phyloP scores from a whole-genome alignment of 2,888 invertebrate species.

The Neocrepidodera transversa region DNA sequence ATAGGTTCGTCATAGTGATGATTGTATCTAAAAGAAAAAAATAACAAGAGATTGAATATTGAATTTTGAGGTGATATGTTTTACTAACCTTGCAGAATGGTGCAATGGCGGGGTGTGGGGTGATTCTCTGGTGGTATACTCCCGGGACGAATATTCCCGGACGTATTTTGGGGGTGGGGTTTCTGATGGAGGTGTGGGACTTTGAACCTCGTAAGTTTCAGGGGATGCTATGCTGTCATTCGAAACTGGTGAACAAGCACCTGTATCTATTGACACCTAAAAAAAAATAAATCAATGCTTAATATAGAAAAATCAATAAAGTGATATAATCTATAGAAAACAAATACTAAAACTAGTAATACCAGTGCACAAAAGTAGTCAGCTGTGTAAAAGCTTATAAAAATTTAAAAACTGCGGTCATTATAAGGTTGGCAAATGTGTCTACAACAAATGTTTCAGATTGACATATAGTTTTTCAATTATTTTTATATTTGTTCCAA shows the following conservation, averaged over 20 bases:
- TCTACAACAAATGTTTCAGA: too few relatives aligned
- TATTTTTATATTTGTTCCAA: too few relatives aligned
- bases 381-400: too few relatives aligned
- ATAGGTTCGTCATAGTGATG: constrained; percentile 37
- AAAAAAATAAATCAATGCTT: constrained; percentile 6
- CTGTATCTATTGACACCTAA: constrained; percentile 50
- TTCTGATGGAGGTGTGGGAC: constrained; percentile 50
- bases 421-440: too few relatives aligned
- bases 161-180: constrained; percentile 29
- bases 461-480: too few relatives aligned
- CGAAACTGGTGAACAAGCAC: constrained; percentile 59
- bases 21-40: constrained; percentile 28
- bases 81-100: constrained; percentile 26
- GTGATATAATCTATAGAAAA: too few relatives aligned
- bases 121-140: constrained; percentile 62
- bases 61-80: neutral
- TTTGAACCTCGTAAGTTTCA: constrained; percentile 48
- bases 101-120: constrained; percentile 72
- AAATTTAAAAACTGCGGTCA: too few relatives aligned
- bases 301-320: too few relatives aligned
- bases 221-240: constrained; percentile 59
- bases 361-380: too few relatives aligned
- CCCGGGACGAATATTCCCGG: constrained; percentile 19
- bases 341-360: too few relatives aligned
- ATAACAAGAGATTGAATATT: neutral